A percentile compares a stretch with the other conserved stretches of the same genome.
phyloP scores from a whole-genome alignment of 64 coral and sea anemone species.

The Stichodactyla helianthus region DNA sequence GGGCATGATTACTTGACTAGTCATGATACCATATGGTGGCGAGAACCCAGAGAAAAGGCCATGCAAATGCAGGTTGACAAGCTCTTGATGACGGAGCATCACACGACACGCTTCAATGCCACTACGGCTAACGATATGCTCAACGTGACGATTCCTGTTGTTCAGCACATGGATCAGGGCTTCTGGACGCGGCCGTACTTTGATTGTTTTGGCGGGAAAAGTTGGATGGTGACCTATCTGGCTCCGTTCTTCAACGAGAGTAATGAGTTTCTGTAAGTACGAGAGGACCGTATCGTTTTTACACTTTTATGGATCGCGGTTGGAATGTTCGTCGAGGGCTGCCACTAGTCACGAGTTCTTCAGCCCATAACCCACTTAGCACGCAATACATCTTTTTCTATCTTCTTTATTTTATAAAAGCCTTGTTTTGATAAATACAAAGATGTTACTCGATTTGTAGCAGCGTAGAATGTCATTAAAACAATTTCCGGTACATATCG shows the following conservation, averaged over 20 bases:
- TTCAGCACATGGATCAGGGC: constrained; percentile 15
- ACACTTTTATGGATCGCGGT: background rate
- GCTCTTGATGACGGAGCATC: constrained; percentile 25
- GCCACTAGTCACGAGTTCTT: background rate
- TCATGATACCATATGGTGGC: constrained; percentile 55
- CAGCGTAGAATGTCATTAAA: no score
- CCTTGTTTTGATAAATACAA: no score
- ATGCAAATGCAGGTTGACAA: background rate
- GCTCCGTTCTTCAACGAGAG: constrained; percentile 63
- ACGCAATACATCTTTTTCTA: no score
- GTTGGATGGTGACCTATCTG: constrained; percentile 61
- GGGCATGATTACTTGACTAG: constrained; percentile 44
- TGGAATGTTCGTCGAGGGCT: background rate
- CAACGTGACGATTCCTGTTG: constrained; percentile 17
- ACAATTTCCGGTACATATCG: no score
- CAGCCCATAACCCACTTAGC: no score
- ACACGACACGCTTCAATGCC: constrained; percentile 32
- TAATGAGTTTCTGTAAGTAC: constrained; percentile 55
- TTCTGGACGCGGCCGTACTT: constrained; percentile 63
- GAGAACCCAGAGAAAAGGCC: constrained; percentile 11
- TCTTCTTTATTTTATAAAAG: no score
- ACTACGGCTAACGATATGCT: background rate
- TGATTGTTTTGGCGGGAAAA: constrained; percentile 60
- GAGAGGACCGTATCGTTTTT: background rate
- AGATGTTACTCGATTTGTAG: no score